Evolutionary conservation across 2,113 vertebrate species (phyloP), one percentile per base, ranked within the genome.

Genomic region (Dolichallabes microphthalmus): DNA sequence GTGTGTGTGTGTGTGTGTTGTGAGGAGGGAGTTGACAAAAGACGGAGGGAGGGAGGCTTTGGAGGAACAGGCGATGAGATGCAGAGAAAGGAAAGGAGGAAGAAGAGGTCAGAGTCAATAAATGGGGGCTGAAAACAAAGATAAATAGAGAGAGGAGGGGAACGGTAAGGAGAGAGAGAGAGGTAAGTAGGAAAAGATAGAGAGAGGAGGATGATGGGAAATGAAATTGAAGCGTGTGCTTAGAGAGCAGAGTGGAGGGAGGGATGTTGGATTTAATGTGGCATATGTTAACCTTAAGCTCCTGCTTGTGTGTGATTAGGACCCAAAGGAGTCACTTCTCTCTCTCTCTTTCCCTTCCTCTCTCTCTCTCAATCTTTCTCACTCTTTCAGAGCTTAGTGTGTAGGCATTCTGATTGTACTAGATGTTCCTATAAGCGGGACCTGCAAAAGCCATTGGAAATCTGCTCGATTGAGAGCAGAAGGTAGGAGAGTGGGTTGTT

Each of bases 381-480:
- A 61, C 73, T 82, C 87, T 93, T 91, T 94, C 92, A 93, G 90
- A 90, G 92, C 87, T 91, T 91, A 89, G 88, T 92, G 93, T 93
- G 94, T 94, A 93, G 94, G 94, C 92, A 94, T 94, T 95, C 92
- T 94, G 94, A 94, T 94, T 94, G 93, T 92, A 95, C 94, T 94
- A 94, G 93, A 94, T 94, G 92, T 94, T 94, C 92, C 92, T 92
- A 92, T 92, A 92, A 94, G 94, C 92, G 88, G 94, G 94, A 94
- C 92, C 94, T 93, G 93, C 91, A 92, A 93, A 92, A 93, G 92
- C 92, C 93, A 94, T 94, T 94, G 94, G 91, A 91, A 89, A 94
- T 94, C 92, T 92, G 92, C 92, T 93, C 94, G 93, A 94, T 94
- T 92, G 92, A 92, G 92, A 95, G 93, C 93, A 94, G 93, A 93